Conservation (phyloP, 2,797 vertebrate genomes). For the Xiphorhynchus erythropygius region DNA sequence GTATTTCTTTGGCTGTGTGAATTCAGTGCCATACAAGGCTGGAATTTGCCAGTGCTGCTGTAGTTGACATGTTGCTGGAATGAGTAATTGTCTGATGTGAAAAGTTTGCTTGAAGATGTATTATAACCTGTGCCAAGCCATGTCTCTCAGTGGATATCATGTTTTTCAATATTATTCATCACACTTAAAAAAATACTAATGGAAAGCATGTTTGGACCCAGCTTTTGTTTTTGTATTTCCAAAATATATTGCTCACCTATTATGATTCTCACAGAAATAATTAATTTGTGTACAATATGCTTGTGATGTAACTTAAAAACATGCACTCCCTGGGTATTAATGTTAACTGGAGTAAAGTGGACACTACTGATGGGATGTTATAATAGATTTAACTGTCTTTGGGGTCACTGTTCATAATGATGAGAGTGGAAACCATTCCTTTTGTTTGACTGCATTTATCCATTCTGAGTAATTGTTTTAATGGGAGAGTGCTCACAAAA, state of each 20-base stretch:
- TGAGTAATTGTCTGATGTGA: neutral
- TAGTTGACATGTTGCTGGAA: neutral
- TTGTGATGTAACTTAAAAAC: neutral
- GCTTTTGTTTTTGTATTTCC: neutral
- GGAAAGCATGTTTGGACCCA: neutral
- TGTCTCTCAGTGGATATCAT: neutral
- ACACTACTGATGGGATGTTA: neutral
- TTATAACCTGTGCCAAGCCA: neutral
- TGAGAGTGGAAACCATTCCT: neutral
- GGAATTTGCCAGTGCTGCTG: neutral
- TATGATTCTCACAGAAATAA: neutral
- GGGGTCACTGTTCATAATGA: neutral
- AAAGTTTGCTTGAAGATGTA: neutral
- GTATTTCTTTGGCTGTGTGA: neutral
- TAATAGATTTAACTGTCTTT: neutral
- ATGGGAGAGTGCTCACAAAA: neutral
- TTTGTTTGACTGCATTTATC: neutral
- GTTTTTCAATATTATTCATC: neutral
- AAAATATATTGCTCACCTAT: neutral
- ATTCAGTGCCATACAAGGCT: neutral
- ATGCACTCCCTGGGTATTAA: neutral
- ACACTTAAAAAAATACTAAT: neutral
- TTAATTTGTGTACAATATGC: neutral
- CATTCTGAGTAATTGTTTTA: neutral
- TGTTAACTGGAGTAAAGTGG: neutral